Base-by-base conservation (phyloP, 2,888 invertebrate genomes). In the Anodontia alba region DNA sequence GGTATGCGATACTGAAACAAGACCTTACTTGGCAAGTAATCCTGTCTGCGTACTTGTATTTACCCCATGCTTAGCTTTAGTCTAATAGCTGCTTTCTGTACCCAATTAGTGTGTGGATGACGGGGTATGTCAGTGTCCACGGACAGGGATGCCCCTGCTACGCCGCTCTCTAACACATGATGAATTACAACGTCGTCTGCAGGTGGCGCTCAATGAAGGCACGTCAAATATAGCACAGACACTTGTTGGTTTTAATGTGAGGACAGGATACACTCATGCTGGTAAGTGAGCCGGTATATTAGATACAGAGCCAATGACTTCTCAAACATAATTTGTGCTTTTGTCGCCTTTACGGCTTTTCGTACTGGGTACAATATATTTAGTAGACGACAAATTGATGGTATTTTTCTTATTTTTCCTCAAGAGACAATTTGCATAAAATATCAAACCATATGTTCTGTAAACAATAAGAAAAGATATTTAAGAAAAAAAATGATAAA, bases 181-280 rank as follows among this genome's bases (percentile, higher is more conserved):
- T 75, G 90, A 91, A 76, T 86, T 91, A 72, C 89, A 90, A 86
- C 89, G 87, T 83, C 88, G 90, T 76, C 89, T 90, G 62, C 90
- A 90, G 83, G 88, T 89, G 76, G 90, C 90, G n/a, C 80, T 90
- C 31, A 85, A 87, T 57, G 90, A 90, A 57, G 90, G 90, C n/a
- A 89, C 89, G 26, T 83, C 91, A 38, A 90, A 90, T 81, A 87
- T 90, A 43, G 89, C 91, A 33, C 89, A 90, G 79, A 89, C 91
- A 20, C 87, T 91, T 10, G 89, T 90, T 29, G 90, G 90, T 46
- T 78, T 89, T 67, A 90, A 90, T 83, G 87, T 92, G 69, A 81
- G 87, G 66, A 91, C 91, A 26, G 86, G 89, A 57, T 92, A 92
- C 83, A 92, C 90, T n/a, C 92, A 92, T 80, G 91, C 91, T 81